phyloP scores from a whole-genome alignment of 2,797 vertebrate genomes.

The Paratrypauchen microcephalus region DNA sequence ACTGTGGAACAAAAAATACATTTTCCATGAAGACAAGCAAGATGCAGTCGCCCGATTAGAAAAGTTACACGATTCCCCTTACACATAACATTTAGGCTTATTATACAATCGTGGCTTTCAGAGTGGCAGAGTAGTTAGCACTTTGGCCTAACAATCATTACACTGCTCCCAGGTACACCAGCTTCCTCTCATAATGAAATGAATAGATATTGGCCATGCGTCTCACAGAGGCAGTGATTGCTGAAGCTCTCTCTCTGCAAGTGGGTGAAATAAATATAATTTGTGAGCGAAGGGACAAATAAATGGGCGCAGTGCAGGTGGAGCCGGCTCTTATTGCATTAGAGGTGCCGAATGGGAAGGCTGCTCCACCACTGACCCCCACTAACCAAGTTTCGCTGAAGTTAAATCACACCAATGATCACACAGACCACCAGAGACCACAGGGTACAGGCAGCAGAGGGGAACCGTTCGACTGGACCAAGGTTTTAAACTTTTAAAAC shows the following conservation, averaged over 20 bases:
- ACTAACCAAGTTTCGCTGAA: constrained; percentile 60
- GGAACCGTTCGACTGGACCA: not conserved
- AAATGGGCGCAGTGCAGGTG: constrained; percentile 44
- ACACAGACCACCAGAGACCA: constrained; percentile 27
- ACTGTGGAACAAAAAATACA: not conserved
- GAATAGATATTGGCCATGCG: not conserved
- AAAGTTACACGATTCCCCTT: not conserved
- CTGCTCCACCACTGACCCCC: constrained; percentile 54
- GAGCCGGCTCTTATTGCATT: constrained; percentile 60
- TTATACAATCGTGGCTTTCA: not conserved
- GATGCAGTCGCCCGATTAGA: not conserved
- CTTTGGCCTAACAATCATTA: not conserved
- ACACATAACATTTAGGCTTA: not conserved
- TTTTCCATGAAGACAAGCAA: not conserved
- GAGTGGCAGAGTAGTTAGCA: not conserved
- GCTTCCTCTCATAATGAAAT: not conserved
- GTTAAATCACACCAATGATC: constrained; percentile 59
- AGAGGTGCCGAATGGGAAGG: constrained; percentile 45
- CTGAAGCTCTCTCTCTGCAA: constrained; percentile 30
- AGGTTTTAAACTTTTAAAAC: not conserved
- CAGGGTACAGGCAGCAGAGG: not conserved
- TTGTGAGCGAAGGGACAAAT: constrained; percentile 23
- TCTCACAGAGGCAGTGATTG: not conserved
- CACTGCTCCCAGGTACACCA: not conserved
- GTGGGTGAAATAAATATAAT: constrained; percentile 13